These are phyloP conservation scores for Numenius arquata DNA, from an alignment of 2,113 vertebrate genomes.

Conservation along the genomic window DNA sequence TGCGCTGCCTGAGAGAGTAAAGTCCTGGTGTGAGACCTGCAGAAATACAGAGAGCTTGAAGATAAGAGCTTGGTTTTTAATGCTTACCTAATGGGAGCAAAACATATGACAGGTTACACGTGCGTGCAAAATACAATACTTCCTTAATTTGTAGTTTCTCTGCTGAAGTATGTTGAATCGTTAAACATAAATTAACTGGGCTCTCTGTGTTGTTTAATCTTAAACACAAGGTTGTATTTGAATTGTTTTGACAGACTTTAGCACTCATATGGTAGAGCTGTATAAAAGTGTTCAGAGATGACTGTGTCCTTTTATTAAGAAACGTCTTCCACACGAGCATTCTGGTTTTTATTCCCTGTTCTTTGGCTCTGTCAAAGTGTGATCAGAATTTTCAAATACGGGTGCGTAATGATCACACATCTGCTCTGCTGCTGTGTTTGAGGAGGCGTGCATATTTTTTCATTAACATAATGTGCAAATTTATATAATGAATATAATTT, in stretches of 20 bases:
- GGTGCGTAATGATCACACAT: not conserved
- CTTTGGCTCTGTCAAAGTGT: not conserved
- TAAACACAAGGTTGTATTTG: not conserved
- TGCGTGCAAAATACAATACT: not conserved
- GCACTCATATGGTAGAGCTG: not conserved
- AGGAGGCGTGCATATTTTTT: not conserved
- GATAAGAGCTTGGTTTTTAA: not conserved
- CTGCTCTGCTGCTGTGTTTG: not conserved
- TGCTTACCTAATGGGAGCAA: not conserved
- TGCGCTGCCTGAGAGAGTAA: not conserved
- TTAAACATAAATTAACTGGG: not conserved
- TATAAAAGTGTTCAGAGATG: not conserved
- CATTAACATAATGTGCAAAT: not conserved
- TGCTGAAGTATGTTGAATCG: not conserved
- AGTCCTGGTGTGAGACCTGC: not conserved
- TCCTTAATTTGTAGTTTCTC: not conserved
- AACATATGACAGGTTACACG: not conserved
- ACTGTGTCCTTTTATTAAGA: not conserved
- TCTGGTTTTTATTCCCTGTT: not conserved
- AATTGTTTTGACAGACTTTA: not conserved
- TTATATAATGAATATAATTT: not conserved
- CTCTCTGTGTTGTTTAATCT: not conserved
- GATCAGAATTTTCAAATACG: not conserved
- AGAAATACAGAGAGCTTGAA: not conserved
- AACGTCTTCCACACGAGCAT: fast-evolving